These are phyloP conservation scores for Magallana angulata DNA, from an alignment of 1,140 invertebrate species.

Conservation along the genomic window DNA sequence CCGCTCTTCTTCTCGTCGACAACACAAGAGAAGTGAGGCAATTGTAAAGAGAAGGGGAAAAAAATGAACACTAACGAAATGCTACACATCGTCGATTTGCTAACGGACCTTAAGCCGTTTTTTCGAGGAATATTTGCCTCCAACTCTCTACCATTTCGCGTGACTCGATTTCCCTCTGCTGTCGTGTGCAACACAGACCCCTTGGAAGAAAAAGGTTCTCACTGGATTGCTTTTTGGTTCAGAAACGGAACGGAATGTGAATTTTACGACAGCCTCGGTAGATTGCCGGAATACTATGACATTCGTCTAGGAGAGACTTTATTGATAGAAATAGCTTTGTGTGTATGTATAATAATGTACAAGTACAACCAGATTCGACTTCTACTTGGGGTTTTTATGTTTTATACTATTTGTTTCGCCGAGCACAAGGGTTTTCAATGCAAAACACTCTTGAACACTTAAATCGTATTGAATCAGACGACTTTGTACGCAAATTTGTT, in stretches of 20 bases:
- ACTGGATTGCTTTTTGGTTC: slow-evolving; percentile 49
- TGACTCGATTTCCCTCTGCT: slow-evolving; percentile 13
- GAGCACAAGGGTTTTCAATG: slow-evolving; percentile 15
- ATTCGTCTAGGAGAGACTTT: background rate
- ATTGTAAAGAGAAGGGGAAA: background rate
- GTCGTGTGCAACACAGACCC: slow-evolving; percentile 44
- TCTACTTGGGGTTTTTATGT: slow-evolving; percentile 34
- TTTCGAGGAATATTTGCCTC: slow-evolving; percentile 36
- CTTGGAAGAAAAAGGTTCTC: slow-evolving; percentile 16
- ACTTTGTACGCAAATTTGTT: slow-evolving; percentile 40
- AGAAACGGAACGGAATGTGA: slow-evolving; percentile 8
- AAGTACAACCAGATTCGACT: background rate
- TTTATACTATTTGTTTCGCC: slow-evolving; percentile 33
- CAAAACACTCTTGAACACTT: slow-evolving; percentile 2
- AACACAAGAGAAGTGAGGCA: slow-evolving; percentile 28
- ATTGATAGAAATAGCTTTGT: slow-evolving; percentile 33
- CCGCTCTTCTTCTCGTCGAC: slow-evolving; percentile 32
- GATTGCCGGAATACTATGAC: slow-evolving; percentile 39
- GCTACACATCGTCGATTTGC: background rate
- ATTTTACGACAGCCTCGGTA: slow-evolving; percentile 53
- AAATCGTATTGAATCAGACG: background rate
- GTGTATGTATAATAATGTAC: slow-evolving; percentile 38
- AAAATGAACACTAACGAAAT: slow-evolving; percentile 11
- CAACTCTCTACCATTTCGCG: slow-evolving; percentile 11
- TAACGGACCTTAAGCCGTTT: background rate